phyloP scores from a whole-genome alignment of 2,888 invertebrate genomes.

The Rhogogaster chlorosoma region DNA sequence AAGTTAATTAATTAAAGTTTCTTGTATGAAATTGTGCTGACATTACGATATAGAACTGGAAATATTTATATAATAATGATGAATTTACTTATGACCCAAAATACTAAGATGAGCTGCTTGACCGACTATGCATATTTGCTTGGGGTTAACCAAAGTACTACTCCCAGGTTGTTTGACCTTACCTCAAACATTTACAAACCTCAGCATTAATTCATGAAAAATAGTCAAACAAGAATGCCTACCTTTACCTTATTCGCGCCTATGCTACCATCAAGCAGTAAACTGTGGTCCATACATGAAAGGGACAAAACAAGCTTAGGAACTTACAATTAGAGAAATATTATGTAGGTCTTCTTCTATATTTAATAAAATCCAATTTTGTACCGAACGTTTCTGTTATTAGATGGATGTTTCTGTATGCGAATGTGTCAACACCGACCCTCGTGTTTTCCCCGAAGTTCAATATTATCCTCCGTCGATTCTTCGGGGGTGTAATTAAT shows the following conservation, averaged over 20 bases:
- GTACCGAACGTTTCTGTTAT: background rate
- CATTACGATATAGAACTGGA: background rate
- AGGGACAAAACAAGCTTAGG: background rate
- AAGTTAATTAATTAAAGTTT: background rate
- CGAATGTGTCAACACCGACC: background rate
- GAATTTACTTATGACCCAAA: background rate
- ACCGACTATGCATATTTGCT: background rate
- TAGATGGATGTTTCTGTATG: background rate
- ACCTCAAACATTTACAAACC: background rate
- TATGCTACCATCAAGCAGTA: background rate
- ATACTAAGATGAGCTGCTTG: constrained; percentile 2
- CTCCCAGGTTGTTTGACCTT: background rate
- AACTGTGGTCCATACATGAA: background rate
- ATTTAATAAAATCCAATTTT: background rate
- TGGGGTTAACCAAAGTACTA: background rate
- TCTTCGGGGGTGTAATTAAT: constrained; percentile 4
- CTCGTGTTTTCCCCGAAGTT: background rate
- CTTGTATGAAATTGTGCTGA: background rate
- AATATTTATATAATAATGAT: background rate
- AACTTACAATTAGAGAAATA: background rate
- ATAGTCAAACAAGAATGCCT: background rate
- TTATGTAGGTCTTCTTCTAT: background rate
- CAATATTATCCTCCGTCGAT: background rate
- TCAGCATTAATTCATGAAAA: background rate
- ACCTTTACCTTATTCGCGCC: background rate